Conservation (phyloP, 2,888 invertebrate species). For the Blera fallax region DNA sequence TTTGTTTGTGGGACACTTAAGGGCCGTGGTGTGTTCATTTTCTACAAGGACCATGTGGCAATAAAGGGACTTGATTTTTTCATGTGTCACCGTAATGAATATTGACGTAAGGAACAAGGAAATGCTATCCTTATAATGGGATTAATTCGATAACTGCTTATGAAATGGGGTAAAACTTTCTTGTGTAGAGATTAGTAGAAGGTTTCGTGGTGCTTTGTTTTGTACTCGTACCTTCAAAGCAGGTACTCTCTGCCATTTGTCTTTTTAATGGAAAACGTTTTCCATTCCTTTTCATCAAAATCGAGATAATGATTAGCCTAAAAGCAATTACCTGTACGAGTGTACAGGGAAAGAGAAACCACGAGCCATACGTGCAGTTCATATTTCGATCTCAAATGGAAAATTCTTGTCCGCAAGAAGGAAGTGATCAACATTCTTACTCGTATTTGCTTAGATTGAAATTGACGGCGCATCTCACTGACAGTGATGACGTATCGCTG, state of each 20-base stretch:
- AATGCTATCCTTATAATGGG: not conserved
- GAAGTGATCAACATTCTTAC: conserved; percentile 10
- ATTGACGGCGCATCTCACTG: not conserved
- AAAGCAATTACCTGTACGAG: not conserved
- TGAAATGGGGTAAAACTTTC: not conserved
- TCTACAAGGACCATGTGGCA: not conserved
- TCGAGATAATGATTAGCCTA: not conserved
- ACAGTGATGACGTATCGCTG: not conserved
- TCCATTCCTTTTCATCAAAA: conserved; percentile 11
- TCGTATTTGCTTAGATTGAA: not conserved
- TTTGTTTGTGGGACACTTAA: conserved; percentile 38
- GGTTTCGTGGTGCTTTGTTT: not conserved
- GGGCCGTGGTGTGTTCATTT: not conserved
- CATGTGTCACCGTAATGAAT: conserved; percentile 14
- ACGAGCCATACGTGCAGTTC: not conserved
- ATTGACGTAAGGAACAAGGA: not conserved
- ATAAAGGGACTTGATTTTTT: conserved; percentile 8
- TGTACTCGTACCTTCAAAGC: too few species aligned
- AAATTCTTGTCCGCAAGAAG: conserved; percentile 18
- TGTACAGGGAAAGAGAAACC: not conserved
- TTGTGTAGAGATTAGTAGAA: not conserved
- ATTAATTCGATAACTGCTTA: not conserved
- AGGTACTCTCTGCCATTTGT: too few species aligned
- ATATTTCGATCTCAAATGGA: not conserved
- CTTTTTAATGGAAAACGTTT: not conserved